phyloP scores from a whole-genome alignment of 2,113 vertebrate species.

The Etia nguti region DNA sequence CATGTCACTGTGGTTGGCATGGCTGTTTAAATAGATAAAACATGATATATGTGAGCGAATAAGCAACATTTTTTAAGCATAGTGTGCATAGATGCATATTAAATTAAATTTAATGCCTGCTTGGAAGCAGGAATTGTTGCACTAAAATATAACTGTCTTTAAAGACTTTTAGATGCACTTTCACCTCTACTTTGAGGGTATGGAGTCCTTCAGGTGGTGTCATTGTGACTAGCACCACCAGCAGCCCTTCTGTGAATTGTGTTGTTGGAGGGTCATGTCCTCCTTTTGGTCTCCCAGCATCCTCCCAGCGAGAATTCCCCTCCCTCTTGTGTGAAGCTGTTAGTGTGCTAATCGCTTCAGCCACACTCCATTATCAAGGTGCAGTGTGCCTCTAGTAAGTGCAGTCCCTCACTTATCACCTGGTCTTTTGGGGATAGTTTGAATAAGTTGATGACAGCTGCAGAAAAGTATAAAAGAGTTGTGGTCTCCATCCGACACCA shows the following conservation, averaged over 20 bases:
- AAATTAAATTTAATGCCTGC: not conserved
- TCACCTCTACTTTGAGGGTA: not conserved
- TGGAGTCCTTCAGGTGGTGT: not conserved
- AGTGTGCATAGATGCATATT: not conserved
- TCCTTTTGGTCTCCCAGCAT: conserved; percentile 6
- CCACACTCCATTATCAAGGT: conserved; percentile 62
- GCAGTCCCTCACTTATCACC: conserved; percentile 39
- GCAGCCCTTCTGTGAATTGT: conserved; percentile 40
- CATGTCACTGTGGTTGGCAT: not conserved
- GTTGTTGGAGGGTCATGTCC: conserved; percentile 19
- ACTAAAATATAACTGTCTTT: not conserved
- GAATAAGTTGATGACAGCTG: conserved; percentile 29
- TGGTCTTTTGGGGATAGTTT: conserved; percentile 29
- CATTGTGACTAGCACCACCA: conserved; percentile 16
- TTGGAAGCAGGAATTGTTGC: not conserved
- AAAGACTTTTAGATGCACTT: not conserved
- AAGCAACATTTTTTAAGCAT: not conserved
- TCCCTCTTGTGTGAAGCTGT: conserved; percentile 48
- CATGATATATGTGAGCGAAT: not conserved
- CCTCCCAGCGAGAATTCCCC: conserved; percentile 9
- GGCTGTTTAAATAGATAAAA: not conserved
- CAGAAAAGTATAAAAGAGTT: not conserved
- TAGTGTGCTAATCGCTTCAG: conserved; percentile 65
- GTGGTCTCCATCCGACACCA: not conserved
- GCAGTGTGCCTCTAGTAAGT: conserved; percentile 33